Conservation (phyloP, 2,888 invertebrate genomes). For the Laspeyria flexula region DNA sequence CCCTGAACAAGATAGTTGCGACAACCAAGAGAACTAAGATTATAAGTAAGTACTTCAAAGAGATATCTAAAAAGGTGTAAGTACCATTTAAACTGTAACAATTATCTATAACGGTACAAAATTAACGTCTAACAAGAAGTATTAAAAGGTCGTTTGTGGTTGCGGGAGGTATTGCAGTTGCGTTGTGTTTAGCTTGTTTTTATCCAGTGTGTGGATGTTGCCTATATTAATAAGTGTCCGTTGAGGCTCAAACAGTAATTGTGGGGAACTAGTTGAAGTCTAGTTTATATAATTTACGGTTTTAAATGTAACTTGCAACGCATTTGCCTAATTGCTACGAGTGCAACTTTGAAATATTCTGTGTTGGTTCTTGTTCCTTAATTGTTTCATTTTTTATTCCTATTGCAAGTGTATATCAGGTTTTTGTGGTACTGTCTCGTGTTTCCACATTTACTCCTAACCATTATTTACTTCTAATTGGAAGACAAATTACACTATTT, state of each 20-base stretch:
- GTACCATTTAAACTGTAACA: constrained; percentile 43
- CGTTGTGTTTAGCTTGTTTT: constrained; percentile 72
- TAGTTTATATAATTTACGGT: constrained; percentile 32
- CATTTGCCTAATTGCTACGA: constrained; percentile 26
- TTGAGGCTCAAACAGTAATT: constrained; percentile 45
- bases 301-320: constrained; percentile 29
- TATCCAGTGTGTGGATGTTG: constrained; percentile 53
- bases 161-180: constrained; percentile 72
- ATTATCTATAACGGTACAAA: constrained; percentile 63
- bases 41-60: constrained; percentile 14
- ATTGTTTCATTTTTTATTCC: constrained; percentile 7
- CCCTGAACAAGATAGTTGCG: constrained; percentile 1
- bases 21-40: constrained; percentile 17
- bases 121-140: constrained; percentile 69
- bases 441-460: neutral
- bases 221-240: constrained; percentile 54
- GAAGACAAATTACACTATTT: neutral
- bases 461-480: constrained; percentile 1
- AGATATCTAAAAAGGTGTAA: constrained; percentile 35
- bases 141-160: constrained; percentile 81
- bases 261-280: constrained; percentile 32
- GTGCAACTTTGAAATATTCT: constrained; percentile 25
- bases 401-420: neutral
- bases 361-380: constrained; percentile 8
- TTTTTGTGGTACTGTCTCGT: neutral